These are phyloP conservation scores for Dasysyrphus albostriatus DNA, from an alignment of 2,888 invertebrate genomes.

Conservation along the genomic window DNA sequence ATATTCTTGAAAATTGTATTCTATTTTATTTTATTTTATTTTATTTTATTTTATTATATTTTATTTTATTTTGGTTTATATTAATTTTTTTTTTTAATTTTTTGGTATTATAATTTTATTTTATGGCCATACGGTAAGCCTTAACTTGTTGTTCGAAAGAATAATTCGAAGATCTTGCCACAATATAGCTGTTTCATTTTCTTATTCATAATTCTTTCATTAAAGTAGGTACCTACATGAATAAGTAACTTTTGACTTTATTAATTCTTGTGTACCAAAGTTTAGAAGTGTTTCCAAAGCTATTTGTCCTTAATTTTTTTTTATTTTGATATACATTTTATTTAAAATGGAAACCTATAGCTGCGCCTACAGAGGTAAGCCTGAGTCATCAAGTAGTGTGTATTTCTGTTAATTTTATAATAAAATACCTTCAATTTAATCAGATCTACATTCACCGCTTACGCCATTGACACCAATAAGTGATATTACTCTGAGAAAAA, in stretches of 20 bases:
- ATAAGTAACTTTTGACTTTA: not conserved
- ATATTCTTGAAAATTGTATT: too few species aligned
- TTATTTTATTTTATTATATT: too few species aligned
- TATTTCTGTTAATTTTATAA: not conserved
- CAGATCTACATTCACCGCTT: slow-evolving; percentile 68
- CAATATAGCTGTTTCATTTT: slow-evolving; percentile 16
- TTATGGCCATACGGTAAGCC: not conserved
- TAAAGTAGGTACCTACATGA: not conserved
- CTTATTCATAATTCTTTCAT: not conserved
- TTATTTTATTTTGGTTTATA: too few species aligned
- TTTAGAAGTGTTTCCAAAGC: not conserved
- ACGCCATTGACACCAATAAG: slow-evolving; percentile 57
- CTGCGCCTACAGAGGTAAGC: slow-evolving; percentile 68
- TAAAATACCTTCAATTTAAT: not conserved
- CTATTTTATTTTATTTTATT: too few species aligned
- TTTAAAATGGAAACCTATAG: slow-evolving; percentile 61
- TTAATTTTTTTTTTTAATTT: too few species aligned
- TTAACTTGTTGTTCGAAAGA: not conserved
- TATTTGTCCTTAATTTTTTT: not conserved
- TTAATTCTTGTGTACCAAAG: not conserved
- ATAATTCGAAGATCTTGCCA: not conserved
- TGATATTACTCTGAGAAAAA: slow-evolving; percentile 46
- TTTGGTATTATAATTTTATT: too few species aligned
- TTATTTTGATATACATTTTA: not conserved
- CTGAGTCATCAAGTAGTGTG: not conserved